phyloP scores from a whole-genome alignment of 2,797 vertebrate species.

The Tapirus indicus region DNA sequence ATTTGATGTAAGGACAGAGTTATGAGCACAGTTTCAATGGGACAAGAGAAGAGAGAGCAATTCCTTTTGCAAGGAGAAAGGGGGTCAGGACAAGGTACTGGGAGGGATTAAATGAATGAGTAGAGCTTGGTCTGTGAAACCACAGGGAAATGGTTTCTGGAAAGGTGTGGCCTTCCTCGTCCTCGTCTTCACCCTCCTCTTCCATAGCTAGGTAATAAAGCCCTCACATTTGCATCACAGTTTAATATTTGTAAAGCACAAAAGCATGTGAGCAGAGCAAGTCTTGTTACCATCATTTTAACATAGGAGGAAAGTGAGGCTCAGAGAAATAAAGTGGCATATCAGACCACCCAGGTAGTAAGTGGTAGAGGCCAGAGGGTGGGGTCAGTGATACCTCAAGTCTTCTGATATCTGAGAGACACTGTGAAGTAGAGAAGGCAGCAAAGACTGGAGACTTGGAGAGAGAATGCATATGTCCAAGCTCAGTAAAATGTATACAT shows the following conservation, averaged over 20 bases:
- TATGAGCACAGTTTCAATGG: not conserved
- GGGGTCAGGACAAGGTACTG: not conserved
- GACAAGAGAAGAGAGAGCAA: not conserved
- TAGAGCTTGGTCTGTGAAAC: not conserved
- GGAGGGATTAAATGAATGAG: not conserved
- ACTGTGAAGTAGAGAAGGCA: not conserved
- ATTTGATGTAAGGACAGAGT: not conserved
- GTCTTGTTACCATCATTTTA: not conserved
- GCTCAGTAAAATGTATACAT: not conserved
- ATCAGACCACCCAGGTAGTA: not conserved
- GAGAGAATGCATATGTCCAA: not conserved
- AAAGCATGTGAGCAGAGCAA: not conserved
- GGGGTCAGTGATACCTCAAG: not conserved
- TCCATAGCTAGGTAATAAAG: not conserved
- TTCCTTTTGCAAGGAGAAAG: not conserved
- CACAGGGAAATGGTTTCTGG: not conserved
- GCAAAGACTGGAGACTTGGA: not conserved
- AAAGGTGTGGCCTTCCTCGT: rapidly evolving
- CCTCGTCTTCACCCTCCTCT: not conserved
- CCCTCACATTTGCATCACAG: not conserved
- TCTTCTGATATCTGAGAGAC: not conserved
- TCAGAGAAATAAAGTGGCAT: not conserved
- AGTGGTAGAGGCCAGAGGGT: not conserved
- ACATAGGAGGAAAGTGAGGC: not conserved
- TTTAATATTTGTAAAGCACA: not conserved